Conservation (phyloP, 1,140 invertebrate species). For the Heliothis subflexa region DNA sequence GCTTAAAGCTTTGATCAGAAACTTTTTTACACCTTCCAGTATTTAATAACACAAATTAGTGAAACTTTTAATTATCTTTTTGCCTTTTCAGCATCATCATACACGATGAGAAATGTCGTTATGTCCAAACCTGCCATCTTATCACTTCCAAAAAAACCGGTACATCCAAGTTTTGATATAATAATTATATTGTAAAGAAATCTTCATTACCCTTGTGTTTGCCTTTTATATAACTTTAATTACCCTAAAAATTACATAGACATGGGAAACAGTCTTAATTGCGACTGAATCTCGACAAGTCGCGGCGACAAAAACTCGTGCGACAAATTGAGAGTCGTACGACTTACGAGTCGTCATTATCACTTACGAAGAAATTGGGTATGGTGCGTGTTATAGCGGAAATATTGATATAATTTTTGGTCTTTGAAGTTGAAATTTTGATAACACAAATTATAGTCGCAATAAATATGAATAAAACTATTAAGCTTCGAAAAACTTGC, state of each 20-base stretch:
- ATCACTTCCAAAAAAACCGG: neutral
- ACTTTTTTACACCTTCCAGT: neutral
- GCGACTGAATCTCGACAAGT: constrained; percentile 66
- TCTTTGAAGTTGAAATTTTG: too few relatives aligned
- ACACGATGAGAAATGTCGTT: neutral
- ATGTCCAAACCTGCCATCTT: constrained; percentile 1
- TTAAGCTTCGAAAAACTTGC: too few relatives aligned
- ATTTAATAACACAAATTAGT: neutral
- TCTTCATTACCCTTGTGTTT: constrained; percentile 22
- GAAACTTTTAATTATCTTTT: neutral
- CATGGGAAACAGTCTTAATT: constrained; percentile 50
- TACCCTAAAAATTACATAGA: constrained; percentile 42
- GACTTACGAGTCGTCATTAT: constrained; percentile 62
- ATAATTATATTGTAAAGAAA: constrained; percentile 33
- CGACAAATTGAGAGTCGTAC: constrained; percentile 66
- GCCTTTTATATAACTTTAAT: constrained; percentile 29
- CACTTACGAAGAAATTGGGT: constrained; percentile 61
- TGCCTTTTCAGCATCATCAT: neutral
- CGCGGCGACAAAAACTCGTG: constrained; percentile 47
- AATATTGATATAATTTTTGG: neutral
- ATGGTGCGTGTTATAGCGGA: constrained; percentile 53
- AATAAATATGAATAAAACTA: too few relatives aligned
- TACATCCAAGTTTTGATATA: constrained; percentile 18
- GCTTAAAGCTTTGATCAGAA: neutral
- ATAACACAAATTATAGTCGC: too few relatives aligned